phyloP scores from a whole-genome alignment of 1,140 invertebrate genomes.

The Lepidurus couesii region DNA sequence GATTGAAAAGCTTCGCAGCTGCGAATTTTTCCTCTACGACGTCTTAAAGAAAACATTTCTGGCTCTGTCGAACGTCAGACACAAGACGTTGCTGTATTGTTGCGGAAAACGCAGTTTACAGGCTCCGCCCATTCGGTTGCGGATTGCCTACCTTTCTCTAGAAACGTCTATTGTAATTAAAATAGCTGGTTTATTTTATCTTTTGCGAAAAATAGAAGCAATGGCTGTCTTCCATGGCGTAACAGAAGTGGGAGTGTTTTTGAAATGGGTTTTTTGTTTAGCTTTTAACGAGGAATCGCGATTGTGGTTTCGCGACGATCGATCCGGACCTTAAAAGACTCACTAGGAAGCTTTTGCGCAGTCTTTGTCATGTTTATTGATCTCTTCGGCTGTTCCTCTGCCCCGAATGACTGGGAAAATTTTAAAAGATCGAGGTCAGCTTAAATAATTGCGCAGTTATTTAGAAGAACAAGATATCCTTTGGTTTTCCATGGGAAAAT shows the following conservation, averaged over 20 bases:
- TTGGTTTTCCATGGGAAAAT: background rate
- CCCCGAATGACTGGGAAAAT: background rate
- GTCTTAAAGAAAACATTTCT: background rate
- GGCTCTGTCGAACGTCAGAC: background rate
- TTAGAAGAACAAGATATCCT: background rate
- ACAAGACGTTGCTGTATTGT: background rate
- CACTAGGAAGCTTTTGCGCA: background rate
- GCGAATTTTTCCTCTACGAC: background rate
- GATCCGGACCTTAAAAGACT: no score
- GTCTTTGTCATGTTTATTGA: background rate
- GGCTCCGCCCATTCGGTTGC: constrained; percentile 7
- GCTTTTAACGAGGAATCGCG: no score
- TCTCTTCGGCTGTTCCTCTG: background rate
- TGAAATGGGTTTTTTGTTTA: no score
- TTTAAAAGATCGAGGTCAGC: background rate
- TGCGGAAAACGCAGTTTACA: background rate
- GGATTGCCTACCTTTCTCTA: constrained; percentile 2
- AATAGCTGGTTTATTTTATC: background rate
- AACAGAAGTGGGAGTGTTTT: background rate
- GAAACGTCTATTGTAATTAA: background rate
- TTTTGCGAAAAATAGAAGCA: background rate
- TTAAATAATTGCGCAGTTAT: background rate
- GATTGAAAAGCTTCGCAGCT: no score
- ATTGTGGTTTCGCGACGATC: no score
- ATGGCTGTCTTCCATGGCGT: background rate